These are phyloP conservation scores for Magallana nippona DNA, from an alignment of 2,888 invertebrate species.

Conservation along the genomic window DNA sequence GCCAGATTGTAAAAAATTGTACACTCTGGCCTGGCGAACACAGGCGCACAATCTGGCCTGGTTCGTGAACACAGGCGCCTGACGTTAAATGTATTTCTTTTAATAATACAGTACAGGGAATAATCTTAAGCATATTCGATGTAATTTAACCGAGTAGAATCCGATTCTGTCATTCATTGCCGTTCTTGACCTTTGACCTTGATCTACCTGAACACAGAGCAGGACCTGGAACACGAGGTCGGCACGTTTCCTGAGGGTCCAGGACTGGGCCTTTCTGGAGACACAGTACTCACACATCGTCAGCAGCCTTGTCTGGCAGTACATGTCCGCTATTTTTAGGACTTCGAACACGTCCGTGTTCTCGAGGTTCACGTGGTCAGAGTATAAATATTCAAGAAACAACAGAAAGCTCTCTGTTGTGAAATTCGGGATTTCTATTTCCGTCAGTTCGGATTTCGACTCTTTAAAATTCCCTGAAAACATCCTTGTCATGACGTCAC, in stretches of 20 bases:
- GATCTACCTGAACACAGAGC: conserved; percentile 6
- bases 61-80: too few species aligned
- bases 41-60: too few species aligned
- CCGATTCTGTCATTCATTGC: too few species aligned
- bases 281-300: conserved; percentile 76
- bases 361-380: conserved; percentile 75
- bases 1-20: too few species aligned
- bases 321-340: conserved; percentile 71
- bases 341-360: conserved; percentile 70
- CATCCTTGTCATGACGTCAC: conserved; percentile 75
- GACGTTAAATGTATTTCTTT: too few species aligned
- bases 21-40: too few species aligned
- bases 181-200: too few species aligned
- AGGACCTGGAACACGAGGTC: not conserved
- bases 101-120: too few species aligned
- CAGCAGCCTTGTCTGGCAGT: conserved; percentile 69
- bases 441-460: conserved; percentile 51
- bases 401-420: conserved; percentile 67
- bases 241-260: not conserved
- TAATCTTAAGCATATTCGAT: too few species aligned
- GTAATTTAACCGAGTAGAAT: too few species aligned
- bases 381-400: conserved; percentile 75
- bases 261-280: conserved; percentile 63
- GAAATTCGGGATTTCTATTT: conserved; percentile 56
- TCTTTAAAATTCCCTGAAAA: conserved; percentile 72